Conservation (phyloP, 2,888 invertebrate genomes). For the Pomacea canaliculata region DNA sequence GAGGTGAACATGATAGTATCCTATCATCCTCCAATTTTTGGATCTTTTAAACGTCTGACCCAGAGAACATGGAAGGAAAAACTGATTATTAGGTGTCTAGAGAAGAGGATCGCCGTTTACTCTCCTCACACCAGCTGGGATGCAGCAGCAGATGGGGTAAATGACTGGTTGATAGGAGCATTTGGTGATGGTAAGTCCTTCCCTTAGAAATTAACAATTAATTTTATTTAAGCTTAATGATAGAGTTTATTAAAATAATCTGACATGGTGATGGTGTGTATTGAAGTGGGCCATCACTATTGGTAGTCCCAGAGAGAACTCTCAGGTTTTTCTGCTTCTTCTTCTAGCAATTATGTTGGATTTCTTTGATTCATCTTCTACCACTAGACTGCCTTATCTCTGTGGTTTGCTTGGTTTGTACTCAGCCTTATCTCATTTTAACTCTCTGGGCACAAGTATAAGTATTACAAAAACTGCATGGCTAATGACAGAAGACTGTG, state of each 20-base stretch:
- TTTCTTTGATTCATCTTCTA: too few relatives aligned
- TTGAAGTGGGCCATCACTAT: background rate
- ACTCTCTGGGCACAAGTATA: too few relatives aligned
- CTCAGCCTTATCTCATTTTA: too few relatives aligned
- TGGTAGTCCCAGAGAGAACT: background rate
- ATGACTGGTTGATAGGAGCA: conserved; percentile 89
- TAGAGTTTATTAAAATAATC: too few relatives aligned
- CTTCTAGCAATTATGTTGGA: background rate
- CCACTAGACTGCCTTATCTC: too few relatives aligned
- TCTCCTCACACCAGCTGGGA: conserved; percentile 96
- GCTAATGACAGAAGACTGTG: too few relatives aligned
- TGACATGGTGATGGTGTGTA: background rate
- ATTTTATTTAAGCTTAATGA: background rate
- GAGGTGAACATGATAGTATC: conserved; percentile 86
- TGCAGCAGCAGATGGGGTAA: conserved; percentile 84
- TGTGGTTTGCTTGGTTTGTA: too few relatives aligned
- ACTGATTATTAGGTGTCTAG: conserved; percentile 83
- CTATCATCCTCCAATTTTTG: conserved; percentile 96
- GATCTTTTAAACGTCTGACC: conserved; percentile 83
- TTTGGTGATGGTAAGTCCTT: conserved; percentile 71
- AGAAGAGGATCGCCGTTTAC: conserved; percentile 87
- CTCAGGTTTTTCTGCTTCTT: background rate
- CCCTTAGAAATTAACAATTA: background rate
- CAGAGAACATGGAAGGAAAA: conserved; percentile 80
- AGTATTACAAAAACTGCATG: too few relatives aligned